Evolutionary conservation across 2,113 vertebrate genomes (phyloP), one percentile per base, ranked within the genome.

Genomic region (Nibea coibor): DNA sequence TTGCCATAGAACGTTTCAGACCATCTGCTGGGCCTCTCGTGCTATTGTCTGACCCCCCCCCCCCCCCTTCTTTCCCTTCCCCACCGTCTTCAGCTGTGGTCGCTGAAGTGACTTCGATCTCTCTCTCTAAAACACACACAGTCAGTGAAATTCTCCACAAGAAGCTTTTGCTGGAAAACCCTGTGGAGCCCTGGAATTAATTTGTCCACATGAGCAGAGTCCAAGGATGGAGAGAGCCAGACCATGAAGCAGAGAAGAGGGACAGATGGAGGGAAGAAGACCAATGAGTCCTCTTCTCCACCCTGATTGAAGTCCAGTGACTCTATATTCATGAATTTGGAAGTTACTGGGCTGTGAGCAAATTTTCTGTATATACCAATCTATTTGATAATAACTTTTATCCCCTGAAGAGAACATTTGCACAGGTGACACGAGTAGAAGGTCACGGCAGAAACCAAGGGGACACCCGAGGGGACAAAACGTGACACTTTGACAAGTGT

Each of bases 111-210:
- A 62, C 58, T 24, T 57, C 81, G 74, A 28, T 54, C 56, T 16
- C 54, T 45, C 12, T 31, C 16, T 19, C 45, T 17, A 28, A 56
- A 68, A 16, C 57, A 48, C 69, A 70, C 9, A 45, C 42, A 70
- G 8, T 57, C 43, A 20, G 56, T 5, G 2, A 59, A 74, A 48
- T 56, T 15, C 72, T 42, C 26, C 16, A 42, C 4, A 45, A 31
- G 78, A 71, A 70, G 45, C n/a, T 71, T 51, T 3, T 17, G 20
- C 78, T 42, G 26, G 70, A 77, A 75, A 67, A 31, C 57, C 67
- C 78, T 4, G 64, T 20, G 47, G 57, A 70, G 74, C 56, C 47
- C 42, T 84, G 72, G 66, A 84, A 59, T 86, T 67, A 78, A 84
- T 87, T 50, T n/a, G 47, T 82, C 70, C 26, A 48, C 72, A 85